Base-by-base conservation (phyloP, 1,140 invertebrate species). In the Sinonovacula constricta region DNA sequence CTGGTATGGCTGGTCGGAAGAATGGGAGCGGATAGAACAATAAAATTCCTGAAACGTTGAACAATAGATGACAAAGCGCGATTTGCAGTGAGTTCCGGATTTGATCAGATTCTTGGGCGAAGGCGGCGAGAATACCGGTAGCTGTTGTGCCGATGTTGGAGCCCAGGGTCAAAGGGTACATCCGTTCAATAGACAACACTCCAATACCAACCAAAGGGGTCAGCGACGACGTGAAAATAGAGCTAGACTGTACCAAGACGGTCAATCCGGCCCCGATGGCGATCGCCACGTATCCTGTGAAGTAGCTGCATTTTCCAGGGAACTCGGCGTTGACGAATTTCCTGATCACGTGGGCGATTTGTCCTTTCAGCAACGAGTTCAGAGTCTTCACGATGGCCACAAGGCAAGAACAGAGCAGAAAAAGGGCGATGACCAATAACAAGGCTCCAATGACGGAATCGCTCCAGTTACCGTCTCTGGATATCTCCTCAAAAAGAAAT, bases 61-160 rank as follows among this genome's bases (percentile, higher is more conserved):
- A 90, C 56, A 90, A 87, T 0, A 90, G 76, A 79, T 90, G 89
- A 80, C 93, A 93, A 4, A 94, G 86, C 4, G 94, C 92, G 49
- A 94, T 91, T 88, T 94, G 93, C 2, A 94, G 86, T 0, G 93
- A 87, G 12, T 90, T 76, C 63, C 78, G 81, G 7, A 93, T 65
- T 74, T 34, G 83, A 0, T 85, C 81, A 5, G 87, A 83, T 18
- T 80, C 78, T 10, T 91, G 89, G 0, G 93, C 90, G n/a, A 93
- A 85, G 2, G 92, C 90, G 4, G 93, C 93, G 3, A 93, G 78
- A 12, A 93, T 83, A 0, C 90, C 91, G 1, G 93, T 94, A 18
- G 92, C 91, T 0, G 94, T 94, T 22, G 94, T 94, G 24, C 93
- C 93, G 54, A 94, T 91, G 82, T 94, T 94, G 0, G 93, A 91